Percentiles rank a stretch among this genome's conserved stretches.
phyloP scores from a whole-genome alignment of 2,888 invertebrate genomes.

The Eueremaeus valkanovi region DNA sequence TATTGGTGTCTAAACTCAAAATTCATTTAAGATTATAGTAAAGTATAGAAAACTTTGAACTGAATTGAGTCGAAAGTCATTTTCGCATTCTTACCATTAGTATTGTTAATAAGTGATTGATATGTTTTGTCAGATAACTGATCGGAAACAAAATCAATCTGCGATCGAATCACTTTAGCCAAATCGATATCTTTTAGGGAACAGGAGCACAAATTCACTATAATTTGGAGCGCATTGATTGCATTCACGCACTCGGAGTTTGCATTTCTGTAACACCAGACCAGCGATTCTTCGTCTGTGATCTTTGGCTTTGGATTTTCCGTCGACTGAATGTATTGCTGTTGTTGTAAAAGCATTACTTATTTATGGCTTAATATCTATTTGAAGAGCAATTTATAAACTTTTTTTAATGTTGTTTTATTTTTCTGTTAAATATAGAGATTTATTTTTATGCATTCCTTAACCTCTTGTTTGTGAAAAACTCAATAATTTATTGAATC shows the following conservation, averaged over 20 bases:
- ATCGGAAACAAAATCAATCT: slow-evolving; percentile 17
- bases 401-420: background rate
- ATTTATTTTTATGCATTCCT: background rate
- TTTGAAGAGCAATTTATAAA: background rate
- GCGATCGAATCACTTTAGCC: slow-evolving; percentile 1
- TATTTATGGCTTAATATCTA: background rate
- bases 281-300: background rate
- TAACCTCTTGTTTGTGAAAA: background rate
- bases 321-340: background rate
- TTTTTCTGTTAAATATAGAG: background rate
- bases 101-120: background rate
- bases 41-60: background rate
- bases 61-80: no score
- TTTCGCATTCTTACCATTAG: background rate
- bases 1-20: background rate
- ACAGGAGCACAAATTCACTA: slow-evolving; percentile 1
- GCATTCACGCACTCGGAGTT: slow-evolving; percentile 15
- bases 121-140: slow-evolving; percentile 21
- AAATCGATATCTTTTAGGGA: slow-evolving; percentile 1
- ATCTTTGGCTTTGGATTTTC: background rate
- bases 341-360: slow-evolving; percentile 27
- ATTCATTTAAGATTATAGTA: background rate
- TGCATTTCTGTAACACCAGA: background rate
- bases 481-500: background rate
- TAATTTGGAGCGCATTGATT: background rate